Conservation (phyloP, 1,140 invertebrate species). For the Drosophila chauvacae region DNA sequence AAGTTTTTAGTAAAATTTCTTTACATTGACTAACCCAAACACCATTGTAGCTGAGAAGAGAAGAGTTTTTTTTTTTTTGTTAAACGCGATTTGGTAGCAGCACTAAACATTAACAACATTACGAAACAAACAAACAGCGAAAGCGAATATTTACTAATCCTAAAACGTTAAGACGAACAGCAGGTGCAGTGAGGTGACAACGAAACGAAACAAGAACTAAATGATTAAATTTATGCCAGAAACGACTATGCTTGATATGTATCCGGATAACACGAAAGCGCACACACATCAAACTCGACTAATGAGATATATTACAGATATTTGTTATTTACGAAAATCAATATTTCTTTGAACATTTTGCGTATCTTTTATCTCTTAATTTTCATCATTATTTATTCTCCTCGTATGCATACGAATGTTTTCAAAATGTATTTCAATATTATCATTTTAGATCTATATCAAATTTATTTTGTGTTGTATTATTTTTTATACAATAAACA, state of each 20-base stretch:
- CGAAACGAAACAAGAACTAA: constrained; percentile 71
- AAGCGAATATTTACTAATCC: constrained; percentile 76
- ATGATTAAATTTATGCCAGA: constrained; percentile 26
- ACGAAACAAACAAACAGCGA: constrained; percentile 57
- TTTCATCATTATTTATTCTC: constrained; percentile 62
- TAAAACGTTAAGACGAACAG: constrained; percentile 52
- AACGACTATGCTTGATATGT: constrained; percentile 66
- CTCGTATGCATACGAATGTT: constrained; percentile 78
- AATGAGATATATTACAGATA: constrained; percentile 48
- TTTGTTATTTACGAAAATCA: constrained; percentile 53
- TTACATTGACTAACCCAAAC: constrained; percentile 56
- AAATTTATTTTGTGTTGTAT: constrained; percentile 79
- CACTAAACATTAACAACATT: constrained; percentile 65
- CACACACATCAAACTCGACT: constrained; percentile 74
- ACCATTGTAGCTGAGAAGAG: constrained; percentile 60
- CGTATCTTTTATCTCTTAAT: constrained; percentile 41
- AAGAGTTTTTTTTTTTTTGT: constrained; percentile 50
- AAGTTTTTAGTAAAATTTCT: constrained; percentile 76
- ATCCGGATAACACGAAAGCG: constrained; percentile 81
- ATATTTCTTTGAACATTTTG: constrained; percentile 40
- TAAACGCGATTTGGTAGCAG: constrained; percentile 78
- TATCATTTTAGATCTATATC: constrained; percentile 68
- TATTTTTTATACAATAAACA: constrained; percentile 77
- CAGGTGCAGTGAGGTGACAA: constrained; percentile 72
- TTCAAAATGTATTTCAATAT: constrained; percentile 65